Evolutionary conservation across 2,888 invertebrate species (phyloP).

Genomic region (Hyppa rectilinea): DNA sequence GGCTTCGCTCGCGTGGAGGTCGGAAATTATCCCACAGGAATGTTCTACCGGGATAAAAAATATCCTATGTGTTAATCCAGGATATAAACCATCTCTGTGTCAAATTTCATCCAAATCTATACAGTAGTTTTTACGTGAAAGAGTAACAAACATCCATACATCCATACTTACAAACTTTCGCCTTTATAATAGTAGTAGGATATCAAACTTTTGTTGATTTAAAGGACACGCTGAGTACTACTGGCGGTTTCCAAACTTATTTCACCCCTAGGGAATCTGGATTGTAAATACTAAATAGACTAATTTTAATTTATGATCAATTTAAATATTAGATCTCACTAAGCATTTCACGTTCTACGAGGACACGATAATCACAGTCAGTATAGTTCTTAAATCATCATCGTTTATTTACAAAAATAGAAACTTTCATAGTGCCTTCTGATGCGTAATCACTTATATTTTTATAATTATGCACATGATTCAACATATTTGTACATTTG

Average conservation of each 20-base stretch:
- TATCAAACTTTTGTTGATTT: slow-evolving; percentile 71
- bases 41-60: no score
- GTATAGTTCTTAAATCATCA: slow-evolving; percentile 72
- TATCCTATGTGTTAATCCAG: no score
- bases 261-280: slow-evolving; percentile 76
- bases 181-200: no score
- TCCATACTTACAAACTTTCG: no score
- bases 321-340: slow-evolving; percentile 74
- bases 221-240: slow-evolving; percentile 74
- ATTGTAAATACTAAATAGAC: slow-evolving; percentile 69
- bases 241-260: slow-evolving; percentile 74
- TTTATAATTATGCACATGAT: slow-evolving; percentile 83
- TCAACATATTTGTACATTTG: slow-evolving; percentile 68
- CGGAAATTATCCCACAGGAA: no score
- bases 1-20: no score
- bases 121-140: no score
- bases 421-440: slow-evolving; percentile 78
- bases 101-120: no score
- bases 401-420: slow-evolving; percentile 89
- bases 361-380: slow-evolving; percentile 59
- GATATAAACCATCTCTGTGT: no score
- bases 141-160: no score
- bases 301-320: slow-evolving; percentile 59
- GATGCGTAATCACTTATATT: slow-evolving; percentile 73
- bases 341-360: slow-evolving; percentile 62